Evolutionary conservation across 64 coral and sea anemone genomes (phyloP).

Genomic region (Catalaphyllia jardinei): DNA sequence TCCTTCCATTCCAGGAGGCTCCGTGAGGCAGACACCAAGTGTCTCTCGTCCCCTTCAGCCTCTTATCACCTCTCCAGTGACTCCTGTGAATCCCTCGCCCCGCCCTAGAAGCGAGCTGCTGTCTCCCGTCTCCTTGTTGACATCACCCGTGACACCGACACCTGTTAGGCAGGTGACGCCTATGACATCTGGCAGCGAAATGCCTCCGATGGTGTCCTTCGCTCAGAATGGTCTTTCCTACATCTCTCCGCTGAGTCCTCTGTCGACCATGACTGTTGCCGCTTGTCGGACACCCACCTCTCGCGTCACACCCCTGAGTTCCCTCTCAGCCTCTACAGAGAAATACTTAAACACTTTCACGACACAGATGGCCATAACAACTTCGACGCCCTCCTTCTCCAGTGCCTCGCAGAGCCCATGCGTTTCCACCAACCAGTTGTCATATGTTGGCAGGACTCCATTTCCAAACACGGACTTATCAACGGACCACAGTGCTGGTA

Average conservation of each 20-base stretch:
- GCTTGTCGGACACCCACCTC: neutral
- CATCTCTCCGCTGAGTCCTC: conserved; percentile 72
- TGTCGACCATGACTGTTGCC: neutral
- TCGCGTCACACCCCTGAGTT: conserved; percentile 10
- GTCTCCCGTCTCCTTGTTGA: neutral
- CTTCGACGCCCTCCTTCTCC: neutral
- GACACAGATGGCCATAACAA: neutral
- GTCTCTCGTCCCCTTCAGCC: conserved; percentile 10
- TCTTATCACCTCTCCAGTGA: conserved; percentile 28
- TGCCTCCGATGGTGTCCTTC: conserved; percentile 59
- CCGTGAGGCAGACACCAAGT: neutral
- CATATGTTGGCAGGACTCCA: neutral
- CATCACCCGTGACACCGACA: conserved; percentile 35
- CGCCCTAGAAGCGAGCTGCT: neutral
- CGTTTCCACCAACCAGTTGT: neutral
- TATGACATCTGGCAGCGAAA: conserved; percentile 19
- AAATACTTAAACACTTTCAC: conserved; percentile 43
- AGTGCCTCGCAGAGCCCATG: neutral
- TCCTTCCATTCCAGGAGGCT: neutral
- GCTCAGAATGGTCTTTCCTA: conserved; percentile 53
- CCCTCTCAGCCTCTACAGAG: conserved; percentile 30
- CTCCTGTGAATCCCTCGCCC: neutral
- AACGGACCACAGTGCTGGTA: conserved; percentile 81
- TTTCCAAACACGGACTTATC: conserved; percentile 25
- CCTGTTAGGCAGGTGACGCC: conserved; percentile 2